phyloP scores from a whole-genome alignment of 2,888 invertebrate species.

The Carterocephalus palaemon region DNA sequence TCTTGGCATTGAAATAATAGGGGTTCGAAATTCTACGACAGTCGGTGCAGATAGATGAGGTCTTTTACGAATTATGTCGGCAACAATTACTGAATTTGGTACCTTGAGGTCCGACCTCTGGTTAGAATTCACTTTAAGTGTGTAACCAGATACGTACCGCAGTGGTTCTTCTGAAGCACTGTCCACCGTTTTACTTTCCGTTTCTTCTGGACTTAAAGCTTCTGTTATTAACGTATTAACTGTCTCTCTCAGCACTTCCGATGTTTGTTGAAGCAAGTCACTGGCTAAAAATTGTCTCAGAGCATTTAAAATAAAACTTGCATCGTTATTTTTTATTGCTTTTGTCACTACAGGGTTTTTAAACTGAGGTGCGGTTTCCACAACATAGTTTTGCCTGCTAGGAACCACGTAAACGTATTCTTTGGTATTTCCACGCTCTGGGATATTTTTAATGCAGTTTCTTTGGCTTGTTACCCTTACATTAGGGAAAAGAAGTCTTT shows the following conservation, averaged over 20 bases:
- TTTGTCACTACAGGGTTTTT: background rate
- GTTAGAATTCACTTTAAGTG: background rate
- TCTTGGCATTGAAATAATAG: slow-evolving; percentile 27
- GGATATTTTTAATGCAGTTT: background rate
- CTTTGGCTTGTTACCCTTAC: background rate
- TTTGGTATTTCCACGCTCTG: background rate
- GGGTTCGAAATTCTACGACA: background rate
- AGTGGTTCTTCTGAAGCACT: background rate
- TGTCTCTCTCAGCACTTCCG: background rate
- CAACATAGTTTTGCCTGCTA: background rate
- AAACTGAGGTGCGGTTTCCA: background rate
- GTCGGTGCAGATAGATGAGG: background rate
- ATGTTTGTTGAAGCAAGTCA: slow-evolving; percentile 1
- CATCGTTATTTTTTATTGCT: background rate
- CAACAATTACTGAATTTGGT: background rate
- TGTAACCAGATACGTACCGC: background rate
- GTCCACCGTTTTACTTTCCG: background rate
- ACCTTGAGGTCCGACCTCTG: background rate
- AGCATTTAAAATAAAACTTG: background rate
- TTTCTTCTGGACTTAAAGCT: background rate
- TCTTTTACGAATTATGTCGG: background rate
- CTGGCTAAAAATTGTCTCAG: slow-evolving; percentile 1
- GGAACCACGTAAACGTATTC: slow-evolving; percentile 1
- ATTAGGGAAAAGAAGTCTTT: background rate
- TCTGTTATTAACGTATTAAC: background rate